Percentiles rank a stretch among this genome's conserved stretches.
Conservation (phyloP, 2,797 vertebrate species). For the Nannoperca australis region DNA sequence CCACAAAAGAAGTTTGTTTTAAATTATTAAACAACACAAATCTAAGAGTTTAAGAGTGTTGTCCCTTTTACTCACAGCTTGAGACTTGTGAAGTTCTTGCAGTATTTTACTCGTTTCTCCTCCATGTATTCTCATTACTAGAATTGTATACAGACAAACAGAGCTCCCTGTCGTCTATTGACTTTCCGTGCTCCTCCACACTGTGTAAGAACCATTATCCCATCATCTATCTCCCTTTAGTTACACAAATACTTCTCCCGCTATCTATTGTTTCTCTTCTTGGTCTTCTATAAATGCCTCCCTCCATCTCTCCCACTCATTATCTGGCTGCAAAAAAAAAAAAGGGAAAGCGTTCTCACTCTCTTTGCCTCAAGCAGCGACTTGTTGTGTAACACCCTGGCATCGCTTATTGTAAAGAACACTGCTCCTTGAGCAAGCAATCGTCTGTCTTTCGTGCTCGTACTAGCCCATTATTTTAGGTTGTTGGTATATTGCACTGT, state of each 20-base stretch:
- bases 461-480: slow-evolving; percentile 60
- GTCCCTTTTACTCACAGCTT: neutral
- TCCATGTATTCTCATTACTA: slow-evolving; percentile 5
- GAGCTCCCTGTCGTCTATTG: slow-evolving; percentile 24
- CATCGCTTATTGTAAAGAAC: slow-evolving; percentile 66
- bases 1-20: neutral
- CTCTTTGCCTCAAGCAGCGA: slow-evolving; percentile 55
- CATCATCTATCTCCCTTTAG: slow-evolving; percentile 58
- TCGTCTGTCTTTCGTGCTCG: slow-evolving; percentile 32
- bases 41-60: neutral
- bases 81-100: neutral
- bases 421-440: slow-evolving; percentile 42
- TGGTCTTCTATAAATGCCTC: slow-evolving; percentile 62
- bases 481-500: slow-evolving; percentile 53
- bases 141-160: neutral
- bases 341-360: slow-evolving; percentile 17
- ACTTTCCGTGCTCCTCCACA: slow-evolving; percentile 27
- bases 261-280: slow-evolving; percentile 47
- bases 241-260: slow-evolving; percentile 69
- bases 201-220: slow-evolving; percentile 32
- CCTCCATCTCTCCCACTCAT: slow-evolving; percentile 73
- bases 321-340: slow-evolving; percentile 54
- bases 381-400: slow-evolving; percentile 73
- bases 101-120: neutral
- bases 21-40: neutral